Evolutionary conservation across 2,113 vertebrate species (phyloP).

Genomic region (Alethe castanea): DNA sequence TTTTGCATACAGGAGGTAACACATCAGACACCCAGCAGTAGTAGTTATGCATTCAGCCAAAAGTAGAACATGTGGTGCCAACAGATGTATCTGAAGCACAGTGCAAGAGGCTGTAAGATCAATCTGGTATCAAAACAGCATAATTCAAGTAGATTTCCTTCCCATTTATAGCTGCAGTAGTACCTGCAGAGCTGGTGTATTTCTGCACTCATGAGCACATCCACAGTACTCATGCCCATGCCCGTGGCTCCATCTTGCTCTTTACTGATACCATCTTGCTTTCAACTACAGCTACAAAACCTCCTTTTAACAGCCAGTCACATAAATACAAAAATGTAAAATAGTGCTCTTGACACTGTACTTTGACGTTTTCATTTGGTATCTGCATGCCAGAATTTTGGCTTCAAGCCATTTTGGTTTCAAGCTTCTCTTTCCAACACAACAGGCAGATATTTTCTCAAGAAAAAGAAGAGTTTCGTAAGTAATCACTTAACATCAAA

Average conservation of each 20-base stretch:
- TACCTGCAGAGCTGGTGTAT: not conserved
- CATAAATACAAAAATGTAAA: not conserved
- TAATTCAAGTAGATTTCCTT: not conserved
- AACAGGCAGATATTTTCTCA: not conserved
- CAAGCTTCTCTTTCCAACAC: not conserved
- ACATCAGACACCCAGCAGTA: not conserved
- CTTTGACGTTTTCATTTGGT: not conserved
- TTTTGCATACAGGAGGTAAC: not conserved
- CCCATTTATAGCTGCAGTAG: not conserved
- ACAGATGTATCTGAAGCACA: not conserved
- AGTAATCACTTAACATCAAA: not conserved
- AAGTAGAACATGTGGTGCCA: not conserved
- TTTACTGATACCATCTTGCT: not conserved
- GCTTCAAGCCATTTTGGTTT: not conserved
- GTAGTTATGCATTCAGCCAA: not conserved
- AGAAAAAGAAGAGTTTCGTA: not conserved
- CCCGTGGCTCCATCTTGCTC: not conserved
- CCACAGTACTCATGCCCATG: rapidly evolving
- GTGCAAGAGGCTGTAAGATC: not conserved
- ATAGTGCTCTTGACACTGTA: not conserved
- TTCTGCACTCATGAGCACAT: rapidly evolving
- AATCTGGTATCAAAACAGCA: not conserved
- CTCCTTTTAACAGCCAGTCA: not conserved
- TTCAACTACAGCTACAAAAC: not conserved
- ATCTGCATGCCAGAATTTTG: not conserved